Evolutionary conservation across 2,888 invertebrate species (phyloP).

Genomic region (Clostera curtula): DNA sequence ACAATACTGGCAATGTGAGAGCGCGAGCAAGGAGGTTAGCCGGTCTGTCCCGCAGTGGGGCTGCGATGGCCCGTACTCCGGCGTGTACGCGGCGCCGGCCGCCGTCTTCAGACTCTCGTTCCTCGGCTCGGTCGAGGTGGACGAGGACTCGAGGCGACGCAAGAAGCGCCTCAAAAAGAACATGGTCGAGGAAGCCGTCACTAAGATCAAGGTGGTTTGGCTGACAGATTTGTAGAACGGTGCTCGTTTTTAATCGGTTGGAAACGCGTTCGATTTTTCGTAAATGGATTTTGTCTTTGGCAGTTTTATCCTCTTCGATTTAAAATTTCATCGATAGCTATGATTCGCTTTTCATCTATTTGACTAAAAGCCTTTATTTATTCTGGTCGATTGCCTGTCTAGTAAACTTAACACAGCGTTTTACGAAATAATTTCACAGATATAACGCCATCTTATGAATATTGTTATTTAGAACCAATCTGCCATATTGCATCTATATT

Average conservation of each 20-base stretch:
- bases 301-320: too few relatives aligned
- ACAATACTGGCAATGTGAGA: constrained; percentile 29
- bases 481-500: too few relatives aligned
- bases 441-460: too few relatives aligned
- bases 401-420: too few relatives aligned
- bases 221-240: constrained; percentile 25
- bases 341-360: too few relatives aligned
- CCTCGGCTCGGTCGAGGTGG: constrained; percentile 90
- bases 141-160: constrained; percentile 84
- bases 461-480: too few relatives aligned
- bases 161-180: constrained; percentile 89
- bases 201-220: constrained; percentile 86
- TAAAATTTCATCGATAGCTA: too few relatives aligned
- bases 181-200: constrained; percentile 91
- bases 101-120: constrained; percentile 88
- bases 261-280: neutral
- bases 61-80: constrained; percentile 65
- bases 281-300: neutral
- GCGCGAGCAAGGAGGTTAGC: constrained; percentile 49
- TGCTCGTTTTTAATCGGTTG: neutral
- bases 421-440: too few relatives aligned
- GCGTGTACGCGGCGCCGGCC: constrained; percentile 76
- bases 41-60: constrained; percentile 58
- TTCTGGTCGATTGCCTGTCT: too few relatives aligned
- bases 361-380: too few relatives aligned